Conservation (phyloP, 2,113 vertebrate species). For the Phasianus colchicus region DNA sequence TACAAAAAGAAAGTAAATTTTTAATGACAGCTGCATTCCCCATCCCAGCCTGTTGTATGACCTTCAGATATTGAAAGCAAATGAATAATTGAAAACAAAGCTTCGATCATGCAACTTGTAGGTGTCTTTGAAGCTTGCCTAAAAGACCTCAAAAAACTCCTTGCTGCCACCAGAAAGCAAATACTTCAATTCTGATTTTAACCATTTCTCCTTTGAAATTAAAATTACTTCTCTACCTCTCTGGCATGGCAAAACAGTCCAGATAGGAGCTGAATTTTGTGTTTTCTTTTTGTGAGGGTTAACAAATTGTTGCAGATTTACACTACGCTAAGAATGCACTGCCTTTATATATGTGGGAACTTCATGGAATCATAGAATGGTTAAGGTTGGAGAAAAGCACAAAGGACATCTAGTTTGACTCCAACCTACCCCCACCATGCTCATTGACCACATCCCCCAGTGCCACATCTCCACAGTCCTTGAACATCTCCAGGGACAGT, state of each 20-base stretch:
- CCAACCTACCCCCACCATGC: too few species aligned
- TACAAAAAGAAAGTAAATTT: conserved; percentile 78
- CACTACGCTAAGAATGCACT: neutral
- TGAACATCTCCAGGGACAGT: too few species aligned
- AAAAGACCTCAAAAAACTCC: conserved; percentile 46
- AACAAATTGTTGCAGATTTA: neutral
- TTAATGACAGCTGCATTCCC: conserved; percentile 74
- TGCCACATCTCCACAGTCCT: too few species aligned
- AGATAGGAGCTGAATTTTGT: neutral
- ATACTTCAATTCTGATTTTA: conserved; percentile 1
- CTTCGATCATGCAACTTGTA: conserved; percentile 59
- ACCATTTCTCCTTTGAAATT: conserved; percentile 33
- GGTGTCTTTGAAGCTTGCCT: conserved; percentile 56
- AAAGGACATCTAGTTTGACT: too few species aligned
- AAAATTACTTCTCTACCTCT: conserved; percentile 18
- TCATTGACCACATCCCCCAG: too few species aligned
- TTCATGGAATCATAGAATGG: neutral
- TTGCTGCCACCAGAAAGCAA: conserved; percentile 19
- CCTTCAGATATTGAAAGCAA: conserved; percentile 77
- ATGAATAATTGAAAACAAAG: conserved; percentile 79
- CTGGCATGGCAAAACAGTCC: neutral
- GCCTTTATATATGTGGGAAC: neutral
- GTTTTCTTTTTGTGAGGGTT: neutral
- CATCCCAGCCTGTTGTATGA: conserved; percentile 56
- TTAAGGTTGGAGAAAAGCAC: too few species aligned